Percentiles rank a stretch among this genome's conserved stretches.
Evolutionary conservation across 2,797 vertebrate genomes (phyloP).

Genomic region (Bufotes viridis): DNA sequence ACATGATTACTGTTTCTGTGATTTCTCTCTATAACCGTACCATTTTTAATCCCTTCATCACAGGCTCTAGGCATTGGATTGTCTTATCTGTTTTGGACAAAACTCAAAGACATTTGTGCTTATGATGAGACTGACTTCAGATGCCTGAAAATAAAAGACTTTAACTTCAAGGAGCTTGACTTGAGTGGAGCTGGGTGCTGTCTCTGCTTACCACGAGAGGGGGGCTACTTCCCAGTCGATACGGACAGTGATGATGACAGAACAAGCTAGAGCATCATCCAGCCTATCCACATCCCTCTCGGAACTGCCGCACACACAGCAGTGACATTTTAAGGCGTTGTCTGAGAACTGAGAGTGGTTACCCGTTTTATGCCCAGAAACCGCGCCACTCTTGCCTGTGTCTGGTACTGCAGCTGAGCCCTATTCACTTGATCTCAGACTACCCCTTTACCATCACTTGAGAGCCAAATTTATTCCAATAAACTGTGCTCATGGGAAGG

Average conservation of each 20-base stretch:
- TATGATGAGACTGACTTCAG: constrained; percentile 84
- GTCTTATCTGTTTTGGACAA: constrained; percentile 86
- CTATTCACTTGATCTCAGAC: neutral
- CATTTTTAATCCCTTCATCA: neutral
- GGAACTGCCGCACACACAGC: neutral
- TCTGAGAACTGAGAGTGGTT: neutral
- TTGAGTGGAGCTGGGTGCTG: constrained; percentile 86
- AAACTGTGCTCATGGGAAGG: neutral
- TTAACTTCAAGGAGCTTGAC: constrained; percentile 78
- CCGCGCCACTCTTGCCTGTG: neutral
- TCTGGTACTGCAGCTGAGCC: neutral
- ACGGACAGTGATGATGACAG: constrained; percentile 3
- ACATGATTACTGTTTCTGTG: neutral
- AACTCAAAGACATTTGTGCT: constrained; percentile 81
- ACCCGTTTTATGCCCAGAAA: neutral
- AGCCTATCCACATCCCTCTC: neutral
- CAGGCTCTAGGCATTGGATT: constrained; percentile 84
- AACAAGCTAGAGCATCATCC: constrained; percentile 5
- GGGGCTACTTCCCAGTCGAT: constrained; percentile 81
- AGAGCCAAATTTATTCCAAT: constrained; percentile 22
- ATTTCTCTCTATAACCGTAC: neutral
- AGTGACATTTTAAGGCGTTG: neutral
- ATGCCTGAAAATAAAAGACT: constrained; percentile 69
- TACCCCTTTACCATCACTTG: neutral
- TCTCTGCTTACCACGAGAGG: constrained; percentile 85